Conservation (phyloP, 2,797 vertebrate genomes). For the Caiman crocodilus region DNA sequence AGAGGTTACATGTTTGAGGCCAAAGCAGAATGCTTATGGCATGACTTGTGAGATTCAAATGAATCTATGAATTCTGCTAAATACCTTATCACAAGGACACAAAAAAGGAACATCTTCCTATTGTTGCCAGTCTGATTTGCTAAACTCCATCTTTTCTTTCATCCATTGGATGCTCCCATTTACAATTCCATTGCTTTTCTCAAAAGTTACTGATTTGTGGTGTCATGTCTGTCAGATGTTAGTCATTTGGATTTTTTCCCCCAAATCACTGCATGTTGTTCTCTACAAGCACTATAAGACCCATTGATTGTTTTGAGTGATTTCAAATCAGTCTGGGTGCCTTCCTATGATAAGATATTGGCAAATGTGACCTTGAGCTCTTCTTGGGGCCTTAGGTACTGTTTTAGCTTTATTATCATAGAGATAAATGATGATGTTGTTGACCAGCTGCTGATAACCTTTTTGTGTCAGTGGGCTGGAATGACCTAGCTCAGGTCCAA, state of each 20-base stretch:
- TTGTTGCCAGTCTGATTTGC: not conserved
- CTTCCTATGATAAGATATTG: not conserved
- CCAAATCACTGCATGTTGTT: not conserved
- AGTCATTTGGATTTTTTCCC: not conserved
- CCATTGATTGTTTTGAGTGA: not conserved
- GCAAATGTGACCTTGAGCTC: not conserved
- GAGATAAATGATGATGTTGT: not conserved
- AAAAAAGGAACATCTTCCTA: not conserved
- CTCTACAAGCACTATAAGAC: not conserved
- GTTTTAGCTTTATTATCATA: not conserved
- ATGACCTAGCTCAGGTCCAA: too few relatives aligned
- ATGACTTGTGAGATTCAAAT: too few relatives aligned
- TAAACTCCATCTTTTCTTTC: not conserved
- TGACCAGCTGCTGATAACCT: too few relatives aligned
- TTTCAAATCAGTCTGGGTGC: not conserved
- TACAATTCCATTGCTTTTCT: not conserved
- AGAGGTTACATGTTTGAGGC: too few relatives aligned
- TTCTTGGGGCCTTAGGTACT: not conserved
- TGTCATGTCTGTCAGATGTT: not conserved
- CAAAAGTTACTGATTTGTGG: not conserved
- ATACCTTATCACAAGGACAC: too few relatives aligned
- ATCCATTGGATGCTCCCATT: not conserved
- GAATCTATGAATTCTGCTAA: too few relatives aligned
- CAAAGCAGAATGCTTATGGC: too few relatives aligned
- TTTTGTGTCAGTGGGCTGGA: too few relatives aligned